Evolutionary conservation across 1,140 invertebrate species (phyloP), one percentile per base, ranked within the genome.

Genomic region (Dreissena rostriformis): DNA sequence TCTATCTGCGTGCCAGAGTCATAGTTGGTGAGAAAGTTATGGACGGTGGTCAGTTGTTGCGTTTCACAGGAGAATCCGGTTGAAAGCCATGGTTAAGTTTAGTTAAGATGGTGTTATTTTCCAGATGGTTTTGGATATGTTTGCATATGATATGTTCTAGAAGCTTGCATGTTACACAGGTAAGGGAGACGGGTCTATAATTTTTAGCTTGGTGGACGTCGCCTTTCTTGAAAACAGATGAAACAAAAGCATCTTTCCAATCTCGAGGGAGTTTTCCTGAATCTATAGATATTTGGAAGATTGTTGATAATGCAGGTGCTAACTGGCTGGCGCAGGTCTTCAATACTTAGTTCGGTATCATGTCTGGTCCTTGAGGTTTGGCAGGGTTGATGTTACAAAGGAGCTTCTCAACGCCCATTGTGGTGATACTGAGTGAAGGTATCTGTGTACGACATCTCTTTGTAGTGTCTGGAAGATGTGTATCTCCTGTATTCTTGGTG

Each of bases 1-100:
- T 86, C 73, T 55, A 63, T 29, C 61, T 86, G 81, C 12, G 22
- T 52, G 17, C 70, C 71, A 39, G 28, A 17, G 55, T 86, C 80
- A 71, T 52, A 63, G 17, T 39, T 65, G 6, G 63, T 17, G 12
- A 68, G 6, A 15, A 86, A 29, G 70, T 86, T 73, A 29, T 84
- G 17, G 12, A 82, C 39, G 8, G 81, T 86, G 5, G 49, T 57
- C 29, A 72, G 14, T 7, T 84, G 81, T n/a, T 83, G 85, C 11
- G 80, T 86, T 67, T 86, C 75, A 66, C 73, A 83, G 7, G 80
- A 86, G 75, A 29, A 75, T 4, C 73, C 68, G 24, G 57, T 14
- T 81, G 1, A n/a, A 86, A 84, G 7, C 74, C 72, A 39, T 86
- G 85, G 65, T 86, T 78, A 12, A 73, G 53, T 29, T 22, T 8